Conservation (phyloP, 2,888 invertebrate genomes). For the Phortica magna region DNA sequence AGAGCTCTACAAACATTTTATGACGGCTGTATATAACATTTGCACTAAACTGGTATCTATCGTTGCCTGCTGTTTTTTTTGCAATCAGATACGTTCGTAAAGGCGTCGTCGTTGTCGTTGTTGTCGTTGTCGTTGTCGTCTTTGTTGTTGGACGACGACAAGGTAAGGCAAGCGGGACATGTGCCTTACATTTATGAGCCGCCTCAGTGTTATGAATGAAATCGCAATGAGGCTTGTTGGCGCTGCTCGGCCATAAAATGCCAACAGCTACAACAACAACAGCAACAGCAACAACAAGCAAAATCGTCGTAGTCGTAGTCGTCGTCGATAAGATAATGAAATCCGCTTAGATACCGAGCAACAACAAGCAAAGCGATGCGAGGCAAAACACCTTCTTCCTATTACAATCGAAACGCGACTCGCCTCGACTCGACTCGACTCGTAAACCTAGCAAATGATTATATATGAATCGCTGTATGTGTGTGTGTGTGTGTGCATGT, state of each 20-base stretch:
- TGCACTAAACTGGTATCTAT: conserved; percentile 39
- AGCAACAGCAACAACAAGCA: conserved; percentile 25
- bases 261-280: background rate
- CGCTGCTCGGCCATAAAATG: no score
- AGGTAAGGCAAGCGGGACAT: background rate
- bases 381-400: conserved; percentile 1
- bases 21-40: background rate
- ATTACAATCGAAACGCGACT: background rate
- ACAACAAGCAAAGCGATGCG: background rate
- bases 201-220: conserved; percentile 25
- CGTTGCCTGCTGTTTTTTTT: conserved; percentile 64
- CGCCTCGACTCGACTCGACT: no score
- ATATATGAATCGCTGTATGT: no score
- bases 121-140: conserved; percentile 43
- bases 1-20: background rate
- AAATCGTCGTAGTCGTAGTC: background rate
- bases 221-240: conserved; percentile 5
- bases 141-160: conserved; percentile 54
- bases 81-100: conserved; percentile 27
- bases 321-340: conserved; percentile 65
- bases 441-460: no score
- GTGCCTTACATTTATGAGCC: background rate
- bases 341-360: conserved; percentile 66
- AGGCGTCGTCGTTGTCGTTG: conserved; percentile 15
- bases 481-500: background rate